Evolutionary conservation across 2,888 invertebrate species (phyloP), one percentile per base, ranked within the genome.

Genomic region (Lycia hirtaria): DNA sequence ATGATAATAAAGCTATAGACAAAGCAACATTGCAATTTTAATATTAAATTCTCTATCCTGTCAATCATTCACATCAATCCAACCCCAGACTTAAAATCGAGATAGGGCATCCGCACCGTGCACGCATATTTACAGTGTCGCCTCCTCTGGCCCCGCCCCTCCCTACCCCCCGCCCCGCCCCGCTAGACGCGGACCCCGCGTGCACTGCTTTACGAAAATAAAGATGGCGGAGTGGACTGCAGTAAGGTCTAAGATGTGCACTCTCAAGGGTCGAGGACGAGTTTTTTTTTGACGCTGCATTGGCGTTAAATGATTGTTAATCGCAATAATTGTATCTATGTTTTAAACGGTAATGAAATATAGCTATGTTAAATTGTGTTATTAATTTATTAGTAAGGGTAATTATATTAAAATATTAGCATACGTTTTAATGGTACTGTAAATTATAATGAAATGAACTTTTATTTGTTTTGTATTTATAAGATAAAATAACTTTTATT

Each of bases 151-250:
- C 85, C 75, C 82, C 86, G 85, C 85, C 85, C 82, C 73, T 69
- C 73, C 73, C 73, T 72, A 72, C 73, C 73, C 73, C 73, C 62
- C 62, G 55, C 68, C 64, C 73, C 71, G 70, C 69, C 73, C 66
- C 74, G 65, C 70, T 68, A 60, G 67, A 64, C 70, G 68, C 66
- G 73, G 71, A 71, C 78, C 71, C 73, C 69, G 73, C 70, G 76
- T 83, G 85, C 86, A 83, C 74, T 80, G 85, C 84, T 83, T 83
- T 80, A 84, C 80, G 79, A 84, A 88, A 88, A 85, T 88, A 88
- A 90, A 89, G 87, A 90, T 90, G 90, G 90, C 90, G 80, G 88
- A 78, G 90, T 89, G 80, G 88, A 78, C 78, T 74, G 71, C 65
- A 66, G 57, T 58, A 37, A 49, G 54, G 56, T 60, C 62, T 48